Base-by-base conservation (phyloP, 2,888 invertebrate species). In the Trissolcus japonicus region DNA sequence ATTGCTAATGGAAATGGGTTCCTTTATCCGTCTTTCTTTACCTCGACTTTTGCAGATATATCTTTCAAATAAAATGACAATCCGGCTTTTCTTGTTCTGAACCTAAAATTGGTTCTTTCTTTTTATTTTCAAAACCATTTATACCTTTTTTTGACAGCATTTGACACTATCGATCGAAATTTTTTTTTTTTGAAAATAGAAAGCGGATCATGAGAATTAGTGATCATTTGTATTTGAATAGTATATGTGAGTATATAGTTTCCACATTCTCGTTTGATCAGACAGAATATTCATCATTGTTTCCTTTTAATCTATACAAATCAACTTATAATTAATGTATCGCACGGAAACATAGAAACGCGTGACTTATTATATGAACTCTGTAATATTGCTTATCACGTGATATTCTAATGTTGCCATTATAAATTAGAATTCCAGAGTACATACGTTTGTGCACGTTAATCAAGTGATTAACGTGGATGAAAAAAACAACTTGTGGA, bases 271-370 rank as follows among this genome's bases (percentile, higher is more conserved):
- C 57, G 4, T 67, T 74, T 48, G 53, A 67, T 63, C 62, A 48
- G 46, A 11, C 51, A 19, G 54, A 63, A 68, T 63, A 68, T 68
- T 75, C 68, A 63, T 75, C 75, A 75, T 75, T 75, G 68, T 75
- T 63, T 68, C 63, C 67, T 59, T 48, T 67, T 75, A 75, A 68
- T 75, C 75, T 68, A 68, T 35, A 35, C 54, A 54, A 68, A 75
- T 68, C 75, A 75, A 75, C 75, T 75, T 75, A 63, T 75, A 75
- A 75, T 75, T 75, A 75, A 75, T 75, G 75, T 57, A 75, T 68
- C 68, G 57, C 59, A 35, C 48, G 40, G 46, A 60, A 54, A 60
- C 59, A 48, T 54, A 57, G 56, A 35, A 51, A 53, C 54, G 35
- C 48, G 19, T 9, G 55, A 67, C 62, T 67, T 57, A 67, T 67